phyloP scores from a whole-genome alignment of 2,888 invertebrate species.

The Trissonchulus latispiculum region DNA sequence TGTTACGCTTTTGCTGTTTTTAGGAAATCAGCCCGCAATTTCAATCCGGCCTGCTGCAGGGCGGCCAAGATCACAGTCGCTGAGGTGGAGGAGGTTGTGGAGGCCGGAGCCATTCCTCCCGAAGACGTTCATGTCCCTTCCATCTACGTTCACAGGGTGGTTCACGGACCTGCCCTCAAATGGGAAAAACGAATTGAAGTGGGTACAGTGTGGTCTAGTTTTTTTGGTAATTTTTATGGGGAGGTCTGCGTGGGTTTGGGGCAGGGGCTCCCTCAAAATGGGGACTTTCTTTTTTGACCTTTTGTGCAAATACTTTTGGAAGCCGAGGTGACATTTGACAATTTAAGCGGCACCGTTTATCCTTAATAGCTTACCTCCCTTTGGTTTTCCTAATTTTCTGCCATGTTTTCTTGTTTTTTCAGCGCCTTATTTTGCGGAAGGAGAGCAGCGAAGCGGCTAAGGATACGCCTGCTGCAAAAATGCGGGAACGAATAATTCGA shows the following conservation, averaged over 20 bases:
- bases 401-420: too few relatives aligned
- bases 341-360: too few relatives aligned
- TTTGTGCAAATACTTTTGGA: too few relatives aligned
- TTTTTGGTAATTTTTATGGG: too few relatives aligned
- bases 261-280: too few relatives aligned
- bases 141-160: conserved; percentile 78
- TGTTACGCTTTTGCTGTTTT: too few relatives aligned
- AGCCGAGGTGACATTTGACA: too few relatives aligned
- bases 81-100: conserved; percentile 90
- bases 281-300: too few relatives aligned
- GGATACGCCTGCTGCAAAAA: conserved; percentile 56
- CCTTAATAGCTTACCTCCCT: too few relatives aligned
- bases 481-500: conserved; percentile 74
- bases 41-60: conserved; percentile 88
- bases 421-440: conserved; percentile 10
- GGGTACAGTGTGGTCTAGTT: too few relatives aligned
- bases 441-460: background rate
- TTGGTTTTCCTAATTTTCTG: too few relatives aligned
- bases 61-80: conserved; percentile 78
- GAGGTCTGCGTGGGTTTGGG: too few relatives aligned
- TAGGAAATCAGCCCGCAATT: conserved; percentile 85
- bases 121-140: conserved; percentile 73
- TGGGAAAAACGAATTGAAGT: conserved; percentile 86
- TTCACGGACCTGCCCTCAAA: conserved; percentile 54
- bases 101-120: conserved; percentile 55